Base-by-base conservation (phyloP, 2,113 vertebrate genomes). In the Hippolais icterina region DNA sequence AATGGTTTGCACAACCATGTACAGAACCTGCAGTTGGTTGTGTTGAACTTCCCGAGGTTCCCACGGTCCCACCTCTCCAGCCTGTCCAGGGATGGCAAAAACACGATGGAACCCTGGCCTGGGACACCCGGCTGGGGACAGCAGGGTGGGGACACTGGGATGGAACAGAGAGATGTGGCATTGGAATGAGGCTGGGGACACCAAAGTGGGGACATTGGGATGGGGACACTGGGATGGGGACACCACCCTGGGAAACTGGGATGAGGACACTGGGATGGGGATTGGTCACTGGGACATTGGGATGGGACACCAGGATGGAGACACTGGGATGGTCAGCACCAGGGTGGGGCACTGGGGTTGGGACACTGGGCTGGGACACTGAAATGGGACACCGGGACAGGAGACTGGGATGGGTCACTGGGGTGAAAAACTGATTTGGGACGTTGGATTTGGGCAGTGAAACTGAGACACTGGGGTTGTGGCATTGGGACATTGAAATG, bases 1-100 rank as follows among this genome's bases (percentile, higher is more conserved):
- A 39, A 39, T 39, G 37, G 37, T 39, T 39, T 39, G 37, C 37
- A 39, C 37, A 39, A 39, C 37, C 37, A 39, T 22, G 69, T 14
- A 12, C 52, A 35, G 6, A 35, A 35, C 41, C 53, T 12, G 24
- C 41, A 1, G 41, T 54, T 1, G 6, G 17, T 0, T 7, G 31
- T 25, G 39, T 4, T 27, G 31, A 12, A 7, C 17, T 15, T 7
- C 41, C 14, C 12, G 71, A 46, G 71, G 33, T 16, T 35, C 53
- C 53, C 70, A 5, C 0, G 33, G 33, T 12, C 8, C 25, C 71
- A 29, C 4, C 41, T 29, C 25, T 17, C 9, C 71, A 7, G 24
- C 53, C 71, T 15, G 18, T 3, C 24, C 33, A 12, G 31, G 39
- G 50, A 28, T 5, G 54, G 19, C 33, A 46, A 17, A 57, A 17